Percentiles rank a stretch among this genome's conserved stretches.
These are phyloP conservation scores for Dasyornis broadbenti DNA, from an alignment of 2,113 vertebrate species.

Conservation along the genomic window DNA sequence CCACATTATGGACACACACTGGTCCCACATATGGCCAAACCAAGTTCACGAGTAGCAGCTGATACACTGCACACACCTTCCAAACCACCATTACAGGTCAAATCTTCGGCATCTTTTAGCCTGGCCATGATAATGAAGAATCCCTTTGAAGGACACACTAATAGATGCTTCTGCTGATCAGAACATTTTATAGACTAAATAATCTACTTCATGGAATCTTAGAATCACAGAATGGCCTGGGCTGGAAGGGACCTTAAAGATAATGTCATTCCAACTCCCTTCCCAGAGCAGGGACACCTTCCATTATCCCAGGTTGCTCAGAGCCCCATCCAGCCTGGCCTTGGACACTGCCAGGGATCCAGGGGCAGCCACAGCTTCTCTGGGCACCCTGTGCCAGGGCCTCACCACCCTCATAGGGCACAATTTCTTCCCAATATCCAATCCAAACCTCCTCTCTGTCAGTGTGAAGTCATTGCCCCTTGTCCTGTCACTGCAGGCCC, in stretches of 20 bases:
- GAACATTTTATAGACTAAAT: background rate
- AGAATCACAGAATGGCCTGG: background rate
- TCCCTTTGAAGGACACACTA: background rate
- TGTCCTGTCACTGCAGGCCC: background rate
- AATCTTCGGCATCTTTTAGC: background rate
- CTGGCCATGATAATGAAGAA: background rate
- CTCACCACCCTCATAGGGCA: accelerated
- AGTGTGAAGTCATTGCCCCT: background rate
- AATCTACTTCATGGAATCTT: background rate
- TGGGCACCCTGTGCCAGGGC: background rate
- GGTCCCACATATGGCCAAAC: accelerated
- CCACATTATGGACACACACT: background rate
- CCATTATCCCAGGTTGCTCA: accelerated
- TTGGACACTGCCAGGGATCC: background rate
- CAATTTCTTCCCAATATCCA: accelerated
- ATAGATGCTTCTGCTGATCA: background rate
- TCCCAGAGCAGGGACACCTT: background rate
- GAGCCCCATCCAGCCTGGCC: background rate
- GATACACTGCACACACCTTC: background rate
- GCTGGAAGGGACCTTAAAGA: background rate
- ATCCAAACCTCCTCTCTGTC: accelerated
- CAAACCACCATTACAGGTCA: background rate
- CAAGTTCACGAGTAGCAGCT: background rate
- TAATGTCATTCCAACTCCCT: accelerated
- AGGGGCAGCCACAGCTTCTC: background rate